Percentiles rank a stretch among this genome's conserved stretches.
These are phyloP conservation scores for Leucophenga varia DNA, from an alignment of 1,140 invertebrate genomes.

Conservation along the genomic window DNA sequence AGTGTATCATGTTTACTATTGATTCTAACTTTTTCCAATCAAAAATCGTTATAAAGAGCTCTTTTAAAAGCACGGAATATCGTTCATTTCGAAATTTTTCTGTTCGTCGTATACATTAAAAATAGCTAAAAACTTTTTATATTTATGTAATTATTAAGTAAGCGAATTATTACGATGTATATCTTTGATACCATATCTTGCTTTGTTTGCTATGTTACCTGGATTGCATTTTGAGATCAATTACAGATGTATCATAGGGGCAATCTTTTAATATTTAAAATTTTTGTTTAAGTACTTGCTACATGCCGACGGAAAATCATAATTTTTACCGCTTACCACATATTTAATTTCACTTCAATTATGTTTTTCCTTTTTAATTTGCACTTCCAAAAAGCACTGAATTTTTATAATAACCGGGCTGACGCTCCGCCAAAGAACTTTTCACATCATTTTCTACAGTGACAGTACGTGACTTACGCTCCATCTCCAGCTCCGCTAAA, in stretches of 20 bases:
- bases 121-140: no score
- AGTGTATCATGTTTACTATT: no score
- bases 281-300: not conserved
- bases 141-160: no score
- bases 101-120: no score
- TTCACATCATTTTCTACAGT: conserved; percentile 78
- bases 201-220: conserved; percentile 8
- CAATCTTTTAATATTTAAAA: not conserved
- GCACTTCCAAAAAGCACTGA: conserved; percentile 81
- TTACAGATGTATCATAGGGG: conserved; percentile 8
- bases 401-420: conserved; percentile 79
- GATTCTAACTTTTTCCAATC: no score
- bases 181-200: no score
- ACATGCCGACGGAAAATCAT: conserved; percentile 3
- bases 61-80: no score
- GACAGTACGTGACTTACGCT: conserved; percentile 78
- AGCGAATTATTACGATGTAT: no score
- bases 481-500: conserved; percentile 79
- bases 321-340: conserved; percentile 20
- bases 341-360: no score
- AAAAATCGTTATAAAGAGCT: no score
- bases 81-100: no score
- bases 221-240: conserved; percentile 55
- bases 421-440: conserved; percentile 76
- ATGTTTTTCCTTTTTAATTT: no score